These are phyloP conservation scores for Micromys minutus DNA, from an alignment of 2,113 vertebrate species.

Conservation along the genomic window DNA sequence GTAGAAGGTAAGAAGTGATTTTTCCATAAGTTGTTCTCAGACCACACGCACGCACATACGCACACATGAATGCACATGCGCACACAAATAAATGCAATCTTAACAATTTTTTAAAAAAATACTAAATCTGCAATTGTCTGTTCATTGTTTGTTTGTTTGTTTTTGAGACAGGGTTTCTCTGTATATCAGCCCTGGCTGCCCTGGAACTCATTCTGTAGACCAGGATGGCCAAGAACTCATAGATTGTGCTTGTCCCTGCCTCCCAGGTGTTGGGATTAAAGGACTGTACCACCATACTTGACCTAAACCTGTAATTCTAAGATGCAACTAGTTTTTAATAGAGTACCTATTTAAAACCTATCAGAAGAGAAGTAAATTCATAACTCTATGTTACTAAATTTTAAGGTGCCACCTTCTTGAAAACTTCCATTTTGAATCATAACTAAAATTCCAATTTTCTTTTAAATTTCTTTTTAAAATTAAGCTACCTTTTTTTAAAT, in stretches of 20 bases:
- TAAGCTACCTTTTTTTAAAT: constrained; percentile 18
- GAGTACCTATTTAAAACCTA: background rate
- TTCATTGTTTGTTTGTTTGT: background rate
- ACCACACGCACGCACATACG: background rate
- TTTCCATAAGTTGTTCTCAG: background rate
- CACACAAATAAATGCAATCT: background rate
- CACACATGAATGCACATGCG: no score
- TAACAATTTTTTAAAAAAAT: background rate
- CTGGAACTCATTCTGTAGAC: background rate
- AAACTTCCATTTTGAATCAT: constrained; percentile 48
- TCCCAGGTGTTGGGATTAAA: background rate
- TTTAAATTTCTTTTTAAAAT: constrained; percentile 42
- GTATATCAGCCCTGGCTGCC: background rate
- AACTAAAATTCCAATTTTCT: constrained; percentile 30
- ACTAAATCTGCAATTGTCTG: background rate
- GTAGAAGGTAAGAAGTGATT: background rate
- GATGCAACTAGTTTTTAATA: constrained; percentile 7
- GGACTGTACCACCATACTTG: background rate
- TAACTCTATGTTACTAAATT: constrained; percentile 31
- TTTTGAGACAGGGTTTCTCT: background rate
- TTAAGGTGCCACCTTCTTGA: constrained; percentile 28
- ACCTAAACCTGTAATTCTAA: constrained; percentile 14
- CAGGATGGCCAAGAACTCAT: background rate
- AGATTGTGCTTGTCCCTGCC: background rate
- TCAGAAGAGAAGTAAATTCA: constrained; percentile 25